Base-by-base conservation (phyloP, 2,797 vertebrate species). In the Rhinoraja longicauda region DNA sequence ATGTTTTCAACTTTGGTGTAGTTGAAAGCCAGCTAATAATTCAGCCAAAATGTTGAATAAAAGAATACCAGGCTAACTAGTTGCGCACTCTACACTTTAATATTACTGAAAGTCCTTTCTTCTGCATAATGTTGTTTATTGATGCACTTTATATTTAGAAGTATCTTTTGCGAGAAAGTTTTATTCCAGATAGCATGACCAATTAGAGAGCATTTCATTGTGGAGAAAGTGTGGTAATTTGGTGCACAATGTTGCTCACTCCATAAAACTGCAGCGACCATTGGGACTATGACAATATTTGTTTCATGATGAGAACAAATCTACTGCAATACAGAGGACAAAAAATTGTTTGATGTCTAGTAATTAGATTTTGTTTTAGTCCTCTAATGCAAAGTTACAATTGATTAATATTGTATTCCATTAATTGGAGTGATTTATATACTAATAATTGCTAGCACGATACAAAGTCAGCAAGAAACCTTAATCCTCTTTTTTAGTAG, bases 391-490 rank as follows among this genome's bases (percentile, higher is more conserved):
- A 72, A 90, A 90, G 64, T 17, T 19, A 90, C 19, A 90, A 90
- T 90, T 90, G 67, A 72, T 39, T 90, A 39, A 90, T 72, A 70
- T 36, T 72, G 88, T 24, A 90, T 70, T 90, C 36, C 36, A 90
- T 70, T 90, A 72, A 70, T 39, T 39, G 88, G 19, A 90, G 36
- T 72, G 88, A 90, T 39, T 70, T 70, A 39, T 90, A 45, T 10
- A 67, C 21, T 24, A 67, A 72, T 39, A 70, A 70, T 72, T 39
- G 17, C 59, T 70, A 39, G 64, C 2, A 36, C 32, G 70, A 12
- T 4, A 90, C 67, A 90, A 90, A 70, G 15, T 64, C 64, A 72
- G 88, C 19, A 24, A 90, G 57, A 90, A 90, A 90, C 39, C 8
- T 90, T 70, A 90, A 90, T 90, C 64, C 62, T 39, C 64, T 90